phyloP scores from a whole-genome alignment of 2,888 invertebrate species.

The Epirrhoe tristata region DNA sequence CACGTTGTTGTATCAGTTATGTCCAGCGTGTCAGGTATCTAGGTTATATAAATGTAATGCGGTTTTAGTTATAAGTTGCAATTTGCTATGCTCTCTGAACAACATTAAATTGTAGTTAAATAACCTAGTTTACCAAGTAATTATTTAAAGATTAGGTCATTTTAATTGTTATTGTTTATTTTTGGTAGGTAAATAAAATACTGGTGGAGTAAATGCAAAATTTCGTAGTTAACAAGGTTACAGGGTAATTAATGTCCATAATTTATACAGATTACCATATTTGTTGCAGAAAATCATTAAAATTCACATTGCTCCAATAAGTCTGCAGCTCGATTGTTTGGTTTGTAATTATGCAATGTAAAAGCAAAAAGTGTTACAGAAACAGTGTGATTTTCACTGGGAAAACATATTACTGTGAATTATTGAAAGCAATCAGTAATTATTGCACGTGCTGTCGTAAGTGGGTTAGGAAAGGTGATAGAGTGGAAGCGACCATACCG shows the following conservation, averaged over 20 bases:
- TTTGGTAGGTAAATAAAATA: not conserved
- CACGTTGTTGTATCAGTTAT: conserved; percentile 25
- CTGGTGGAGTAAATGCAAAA: conserved; percentile 50
- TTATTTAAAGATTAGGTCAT: not conserved
- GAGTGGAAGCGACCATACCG: conserved; percentile 9
- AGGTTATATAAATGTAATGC: conserved; percentile 21
- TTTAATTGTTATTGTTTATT: not conserved
- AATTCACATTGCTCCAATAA: conserved; percentile 33
- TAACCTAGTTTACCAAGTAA: not conserved
- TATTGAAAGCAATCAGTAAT: conserved; percentile 36
- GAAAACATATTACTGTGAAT: conserved; percentile 37
- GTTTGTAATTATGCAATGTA: conserved; percentile 37
- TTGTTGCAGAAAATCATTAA: conserved; percentile 39
- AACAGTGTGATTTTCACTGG: conserved; percentile 39
- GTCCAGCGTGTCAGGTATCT: conserved; percentile 19
- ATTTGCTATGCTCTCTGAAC: conserved; percentile 11
- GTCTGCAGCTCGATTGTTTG: conserved; percentile 32
- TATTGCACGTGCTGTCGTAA: conserved; percentile 38
- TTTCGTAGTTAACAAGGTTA: conserved; percentile 25
- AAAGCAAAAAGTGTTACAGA: conserved; percentile 29
- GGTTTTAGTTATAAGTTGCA: conserved; percentile 11
- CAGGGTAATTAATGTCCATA: conserved; percentile 38
- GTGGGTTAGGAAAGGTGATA: conserved; percentile 40
- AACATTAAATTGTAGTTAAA: not conserved
- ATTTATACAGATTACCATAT: conserved; percentile 42